Evolutionary conservation across 2,113 vertebrate species (phyloP).

Genomic region (Aleadryas rufinucha): DNA sequence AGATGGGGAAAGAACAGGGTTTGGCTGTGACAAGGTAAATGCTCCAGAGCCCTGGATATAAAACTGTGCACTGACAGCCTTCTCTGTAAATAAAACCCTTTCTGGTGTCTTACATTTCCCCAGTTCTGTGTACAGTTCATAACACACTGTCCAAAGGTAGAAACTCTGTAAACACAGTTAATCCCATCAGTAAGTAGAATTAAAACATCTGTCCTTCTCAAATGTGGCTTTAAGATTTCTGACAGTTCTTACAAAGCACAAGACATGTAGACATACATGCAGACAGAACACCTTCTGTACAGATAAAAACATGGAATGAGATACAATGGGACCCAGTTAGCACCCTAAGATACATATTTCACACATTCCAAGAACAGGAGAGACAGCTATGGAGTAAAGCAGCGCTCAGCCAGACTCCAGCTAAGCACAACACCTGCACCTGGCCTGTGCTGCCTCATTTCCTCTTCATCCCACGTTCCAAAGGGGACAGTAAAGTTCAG

Average conservation of each 20-base stretch:
- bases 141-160: neutral
- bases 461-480: neutral
- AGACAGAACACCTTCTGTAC: neutral
- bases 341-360: neutral
- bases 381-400: neutral
- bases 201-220: neutral
- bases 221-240: neutral
- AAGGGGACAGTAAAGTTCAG: neutral
- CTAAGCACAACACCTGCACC: neutral
- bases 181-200: neutral
- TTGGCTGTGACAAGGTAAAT: neutral
- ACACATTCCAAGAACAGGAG: neutral
- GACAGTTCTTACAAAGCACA: neutral
- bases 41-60: accelerated
- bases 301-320: neutral
- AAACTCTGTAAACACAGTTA: neutral
- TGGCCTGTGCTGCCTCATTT: neutral
- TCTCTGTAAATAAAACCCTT: neutral
- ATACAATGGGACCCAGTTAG: neutral
- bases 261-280: neutral
- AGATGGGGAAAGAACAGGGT: neutral
- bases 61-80: neutral
- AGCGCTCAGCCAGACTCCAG: neutral
- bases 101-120: neutral
- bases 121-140: neutral